Conservation (phyloP, 37 sponge, comb jelly and placozoan genomes). For the Sycon ciliatum region DNA sequence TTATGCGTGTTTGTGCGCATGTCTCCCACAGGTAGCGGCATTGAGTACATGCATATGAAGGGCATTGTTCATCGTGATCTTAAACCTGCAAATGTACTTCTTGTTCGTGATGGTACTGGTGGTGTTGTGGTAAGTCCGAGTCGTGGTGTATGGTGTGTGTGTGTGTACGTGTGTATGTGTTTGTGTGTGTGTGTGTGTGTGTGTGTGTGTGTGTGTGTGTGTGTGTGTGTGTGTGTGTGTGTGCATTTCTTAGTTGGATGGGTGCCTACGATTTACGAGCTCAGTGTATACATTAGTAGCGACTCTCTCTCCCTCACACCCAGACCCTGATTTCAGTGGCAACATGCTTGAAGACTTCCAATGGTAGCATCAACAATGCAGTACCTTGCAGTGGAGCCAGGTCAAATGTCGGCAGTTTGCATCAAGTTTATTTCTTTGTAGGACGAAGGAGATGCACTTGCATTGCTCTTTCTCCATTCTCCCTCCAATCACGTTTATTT, state of each 20-base stretch:
- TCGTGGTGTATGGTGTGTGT: not conserved
- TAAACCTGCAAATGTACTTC: slow-evolving; percentile 79
- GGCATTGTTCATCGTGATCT: slow-evolving; percentile 80
- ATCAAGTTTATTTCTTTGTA: too few relatives aligned
- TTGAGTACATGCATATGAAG: slow-evolving; percentile 45
- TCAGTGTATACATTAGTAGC: too few relatives aligned
- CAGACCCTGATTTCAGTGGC: too few relatives aligned
- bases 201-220: slow-evolving; percentile 12
- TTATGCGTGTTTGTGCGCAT: not conserved
- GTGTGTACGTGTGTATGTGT: not conserved
- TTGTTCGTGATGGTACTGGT: slow-evolving; percentile 51
- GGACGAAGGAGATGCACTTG: too few relatives aligned
- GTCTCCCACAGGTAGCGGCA: too few relatives aligned
- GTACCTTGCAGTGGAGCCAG: too few relatives aligned
- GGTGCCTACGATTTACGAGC: not conserved
- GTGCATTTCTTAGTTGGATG: not conserved
- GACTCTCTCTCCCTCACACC: too few relatives aligned
- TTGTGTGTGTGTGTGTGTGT: not conserved
- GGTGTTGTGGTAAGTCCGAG: slow-evolving; percentile 49
- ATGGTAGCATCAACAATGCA: too few relatives aligned
- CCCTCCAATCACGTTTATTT: too few relatives aligned
- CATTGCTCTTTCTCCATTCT: too few relatives aligned
- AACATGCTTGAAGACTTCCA: too few relatives aligned
- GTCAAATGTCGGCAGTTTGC: too few relatives aligned
- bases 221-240: not conserved